Conservation (phyloP, 2,113 vertebrate species). For the Pelmatolapia mariae region DNA sequence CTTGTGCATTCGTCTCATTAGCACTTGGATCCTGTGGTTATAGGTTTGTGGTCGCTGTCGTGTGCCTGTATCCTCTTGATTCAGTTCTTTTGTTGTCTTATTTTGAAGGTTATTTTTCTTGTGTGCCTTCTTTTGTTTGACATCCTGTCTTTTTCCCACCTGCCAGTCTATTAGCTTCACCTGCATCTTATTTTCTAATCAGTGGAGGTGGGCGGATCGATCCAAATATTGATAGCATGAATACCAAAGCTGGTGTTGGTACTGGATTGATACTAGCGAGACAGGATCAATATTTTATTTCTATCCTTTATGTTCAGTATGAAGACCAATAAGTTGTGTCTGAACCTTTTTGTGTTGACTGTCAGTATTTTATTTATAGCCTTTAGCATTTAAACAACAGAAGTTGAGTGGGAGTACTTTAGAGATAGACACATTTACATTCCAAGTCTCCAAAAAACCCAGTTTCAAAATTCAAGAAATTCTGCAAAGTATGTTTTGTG, state of each 20-base stretch:
- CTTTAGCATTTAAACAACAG: neutral
- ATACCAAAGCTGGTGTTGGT: neutral
- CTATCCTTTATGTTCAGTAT: neutral
- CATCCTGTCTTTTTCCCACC: neutral
- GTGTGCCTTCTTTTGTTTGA: neutral
- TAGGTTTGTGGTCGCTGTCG: neutral
- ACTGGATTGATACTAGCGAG: rapidly evolving
- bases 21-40: neutral
- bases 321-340: neutral
- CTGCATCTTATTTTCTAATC: neutral
- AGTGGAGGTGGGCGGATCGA: neutral
- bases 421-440: neutral
- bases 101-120: neutral
- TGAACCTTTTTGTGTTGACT: neutral
- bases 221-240: neutral
- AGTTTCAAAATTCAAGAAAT: rapidly evolving
- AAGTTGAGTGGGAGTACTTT: neutral
- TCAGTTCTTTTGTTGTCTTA: neutral
- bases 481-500: neutral
- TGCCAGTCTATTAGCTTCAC: neutral
- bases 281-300: neutral
- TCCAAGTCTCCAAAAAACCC: neutral
- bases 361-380: neutral
- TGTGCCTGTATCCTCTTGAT: neutral
- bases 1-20: rapidly evolving